phyloP scores from a whole-genome alignment of 2,113 vertebrate genomes.

The Oryzias javanicus region DNA sequence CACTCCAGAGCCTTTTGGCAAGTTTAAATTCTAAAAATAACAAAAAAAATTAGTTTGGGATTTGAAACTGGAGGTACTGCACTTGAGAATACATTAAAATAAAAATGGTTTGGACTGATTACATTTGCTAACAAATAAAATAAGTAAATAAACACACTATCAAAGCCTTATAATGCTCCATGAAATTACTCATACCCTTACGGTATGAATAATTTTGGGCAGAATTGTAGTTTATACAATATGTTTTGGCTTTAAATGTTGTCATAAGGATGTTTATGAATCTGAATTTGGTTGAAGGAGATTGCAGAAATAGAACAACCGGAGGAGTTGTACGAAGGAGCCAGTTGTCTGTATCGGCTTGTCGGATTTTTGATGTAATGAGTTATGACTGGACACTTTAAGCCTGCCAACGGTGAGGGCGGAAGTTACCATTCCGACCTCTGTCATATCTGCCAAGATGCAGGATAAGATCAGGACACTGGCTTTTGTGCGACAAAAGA shows the following conservation, averaged over 20 bases:
- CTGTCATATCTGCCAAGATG: constrained; percentile 18
- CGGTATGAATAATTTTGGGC: no score
- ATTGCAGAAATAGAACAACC: constrained; percentile 13
- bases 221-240: no score
- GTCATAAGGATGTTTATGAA: no score
- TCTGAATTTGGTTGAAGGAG: no score
- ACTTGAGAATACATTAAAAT: no score
- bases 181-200: no score
- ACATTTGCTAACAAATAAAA: no score
- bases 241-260: no score
- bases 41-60: constrained; percentile 6
- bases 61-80: neutral
- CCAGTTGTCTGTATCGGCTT: constrained; percentile 45
- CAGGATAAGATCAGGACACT: neutral
- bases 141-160: no score
- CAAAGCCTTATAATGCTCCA: no score
- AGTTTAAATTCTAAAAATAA: constrained; percentile 20
- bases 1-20: constrained; percentile 23
- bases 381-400: constrained; percentile 46
- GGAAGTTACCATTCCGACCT: constrained; percentile 31
- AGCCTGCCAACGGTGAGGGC: constrained; percentile 26
- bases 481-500: neutral
- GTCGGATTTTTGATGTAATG: constrained; percentile 50
- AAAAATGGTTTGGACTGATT: no score
- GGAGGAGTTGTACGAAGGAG: constrained; percentile 22